These are phyloP conservation scores for Mechanitis messenoides DNA, from an alignment of 2,888 invertebrate genomes.

Conservation along the genomic window DNA sequence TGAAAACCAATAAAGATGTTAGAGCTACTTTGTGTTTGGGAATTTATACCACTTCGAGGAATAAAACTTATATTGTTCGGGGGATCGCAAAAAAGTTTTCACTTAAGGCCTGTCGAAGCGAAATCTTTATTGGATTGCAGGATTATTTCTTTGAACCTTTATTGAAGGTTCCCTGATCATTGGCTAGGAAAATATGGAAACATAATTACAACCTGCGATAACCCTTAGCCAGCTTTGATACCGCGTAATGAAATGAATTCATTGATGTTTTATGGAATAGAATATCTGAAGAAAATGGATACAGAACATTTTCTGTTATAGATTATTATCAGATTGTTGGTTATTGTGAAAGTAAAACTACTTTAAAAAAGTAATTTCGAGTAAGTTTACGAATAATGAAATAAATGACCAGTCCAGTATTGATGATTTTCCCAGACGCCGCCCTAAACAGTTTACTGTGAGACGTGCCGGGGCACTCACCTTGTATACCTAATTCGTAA, in stretches of 20 bases:
- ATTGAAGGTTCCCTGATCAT: conserved; percentile 42
- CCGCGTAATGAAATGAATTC: conserved; percentile 20
- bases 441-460: conserved; percentile 34
- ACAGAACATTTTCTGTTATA: conserved; percentile 8
- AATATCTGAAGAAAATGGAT: conserved; percentile 9
- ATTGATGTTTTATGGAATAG: conserved; percentile 17
- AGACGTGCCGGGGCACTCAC: conserved; percentile 33
- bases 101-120: conserved; percentile 67
- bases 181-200: conserved; percentile 47
- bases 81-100: conserved; percentile 71
- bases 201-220: conserved; percentile 37
- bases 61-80: conserved; percentile 75
- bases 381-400: conserved; percentile 6
- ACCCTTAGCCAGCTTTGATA: conserved; percentile 24
- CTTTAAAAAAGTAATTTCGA: background rate
- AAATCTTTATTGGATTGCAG: conserved; percentile 70
- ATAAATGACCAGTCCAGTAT: conserved; percentile 16
- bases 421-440: conserved; percentile 28
- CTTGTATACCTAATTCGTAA: conserved; percentile 50
- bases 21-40: conserved; percentile 74
- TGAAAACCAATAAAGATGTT: conserved; percentile 75
- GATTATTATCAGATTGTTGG: background rate
- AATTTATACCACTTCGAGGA: conserved; percentile 73
- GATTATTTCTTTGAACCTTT: conserved; percentile 62
- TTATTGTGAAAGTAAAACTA: background rate